Base-by-base conservation (phyloP, 2,797 vertebrate species). In the Macrochelys suwanniensis region DNA sequence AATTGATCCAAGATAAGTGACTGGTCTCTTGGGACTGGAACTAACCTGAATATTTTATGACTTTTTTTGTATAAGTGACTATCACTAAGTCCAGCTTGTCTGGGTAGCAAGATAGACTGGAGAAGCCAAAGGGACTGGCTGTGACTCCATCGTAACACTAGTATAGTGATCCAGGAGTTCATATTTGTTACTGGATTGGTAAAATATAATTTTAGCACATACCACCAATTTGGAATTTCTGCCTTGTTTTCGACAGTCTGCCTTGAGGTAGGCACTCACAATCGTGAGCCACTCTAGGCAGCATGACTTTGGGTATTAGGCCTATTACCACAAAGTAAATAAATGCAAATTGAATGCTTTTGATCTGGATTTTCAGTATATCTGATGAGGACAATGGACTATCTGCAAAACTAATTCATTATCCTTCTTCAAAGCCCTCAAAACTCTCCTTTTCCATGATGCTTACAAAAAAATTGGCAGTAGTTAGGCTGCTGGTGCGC, bases 291-390 rank as follows among this genome's bases (percentile, higher is more conserved):
- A 68, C 17, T 68, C 17, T n/a, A 80, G 79, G 59, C 0, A 1
- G 80, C 80, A 79, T 92, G 76, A 79, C 86, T 85, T 15, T 96
- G 74, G 77, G 82, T 83, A 92, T 25, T 0, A 0, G 77, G 12
- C 1, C 0, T 86, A 84, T 83, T 19, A 7, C 82, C 81, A 28
- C 82, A 1, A 90, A 88, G 56, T 26, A 13, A 7, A 53, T 85
- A 83, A n/a, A 68, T 87, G 28, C 11, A 90, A 53, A 68, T 85
- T 80, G 56, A 82, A 65, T 59, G 4, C 2, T 90, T 87, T 16
- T 94, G 53, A 79, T 84, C 79, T 84, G 81, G 8, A 11, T 53
- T 93, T 94, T 2, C 51, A 5, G 93, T 79, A 33, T 49, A 76
- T 37, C 79, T 90, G 42, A 2, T 82, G 31, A 83, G 68, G 81